A percentile compares a stretch with the other conserved stretches of the same genome.
phyloP scores from a whole-genome alignment of 2,113 vertebrate genomes.

The Lamprologus speciosus region DNA sequence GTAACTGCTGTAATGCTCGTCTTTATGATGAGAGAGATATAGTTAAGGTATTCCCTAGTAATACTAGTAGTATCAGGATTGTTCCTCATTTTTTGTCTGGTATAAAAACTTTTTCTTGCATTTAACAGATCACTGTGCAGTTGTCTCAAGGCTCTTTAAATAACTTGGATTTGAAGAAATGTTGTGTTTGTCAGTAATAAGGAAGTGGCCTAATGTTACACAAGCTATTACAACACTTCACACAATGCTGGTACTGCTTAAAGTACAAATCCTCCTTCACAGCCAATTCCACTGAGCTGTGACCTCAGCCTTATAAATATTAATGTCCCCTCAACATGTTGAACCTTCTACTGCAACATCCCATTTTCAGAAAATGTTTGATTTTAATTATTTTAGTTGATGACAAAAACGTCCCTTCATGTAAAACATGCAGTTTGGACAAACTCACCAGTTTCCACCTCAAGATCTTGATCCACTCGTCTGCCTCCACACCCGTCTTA shows the following conservation, averaged over 20 bases:
- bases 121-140: neutral
- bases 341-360: neutral
- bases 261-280: neutral
- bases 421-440: neutral
- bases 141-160: neutral
- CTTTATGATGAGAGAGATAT: neutral
- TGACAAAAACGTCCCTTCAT: neutral
- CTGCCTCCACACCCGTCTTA: slow-evolving; percentile 89
- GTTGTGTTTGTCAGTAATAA: neutral
- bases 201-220: neutral
- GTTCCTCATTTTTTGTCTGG: neutral
- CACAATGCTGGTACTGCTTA: neutral
- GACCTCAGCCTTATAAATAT: neutral
- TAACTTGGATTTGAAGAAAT: neutral
- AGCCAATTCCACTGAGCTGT: neutral
- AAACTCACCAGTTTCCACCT: slow-evolving; percentile 90
- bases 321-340: neutral
- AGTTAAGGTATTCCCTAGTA: neutral
- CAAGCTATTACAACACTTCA: neutral
- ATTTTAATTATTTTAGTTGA: neutral
- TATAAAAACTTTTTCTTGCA: neutral
- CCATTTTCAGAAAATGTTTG: neutral
- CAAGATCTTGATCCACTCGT: slow-evolving; percentile 95
- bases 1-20: neutral
- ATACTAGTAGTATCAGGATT: neutral